Percentiles rank a stretch among this genome's conserved stretches.
Conservation (phyloP, 92 coral and sea anemone species). For the Meandrina meandrites region DNA sequence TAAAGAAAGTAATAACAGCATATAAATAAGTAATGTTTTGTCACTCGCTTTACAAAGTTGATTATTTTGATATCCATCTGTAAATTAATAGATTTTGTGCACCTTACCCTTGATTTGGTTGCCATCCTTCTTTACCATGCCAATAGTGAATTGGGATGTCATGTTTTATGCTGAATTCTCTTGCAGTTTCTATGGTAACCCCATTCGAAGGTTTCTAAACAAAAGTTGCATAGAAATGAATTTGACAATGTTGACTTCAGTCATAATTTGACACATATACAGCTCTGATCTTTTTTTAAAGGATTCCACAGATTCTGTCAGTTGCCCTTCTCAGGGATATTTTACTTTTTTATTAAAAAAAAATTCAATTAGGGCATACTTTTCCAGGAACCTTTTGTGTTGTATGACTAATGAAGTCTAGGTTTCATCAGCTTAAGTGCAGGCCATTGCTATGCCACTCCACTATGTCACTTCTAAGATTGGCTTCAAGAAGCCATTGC, state of each 20-base stretch:
- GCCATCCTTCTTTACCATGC: constrained; percentile 76
- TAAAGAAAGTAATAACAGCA: constrained; percentile 9
- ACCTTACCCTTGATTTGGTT: constrained; percentile 46
- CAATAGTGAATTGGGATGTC: constrained; percentile 77
- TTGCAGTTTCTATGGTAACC: constrained; percentile 55
- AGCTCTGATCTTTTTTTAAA: too few relatives aligned
- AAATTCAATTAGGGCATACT: too few relatives aligned
- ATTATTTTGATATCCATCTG: too few relatives aligned
- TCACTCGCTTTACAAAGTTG: not conserved
- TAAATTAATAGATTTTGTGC: not conserved
- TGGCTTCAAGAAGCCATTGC: too few relatives aligned
- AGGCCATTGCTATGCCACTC: too few relatives aligned
- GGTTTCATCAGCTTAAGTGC: too few relatives aligned
- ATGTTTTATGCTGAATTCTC: constrained; percentile 69
- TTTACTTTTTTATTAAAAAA: not conserved
- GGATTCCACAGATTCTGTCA: not conserved
- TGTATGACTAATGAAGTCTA: too few relatives aligned
- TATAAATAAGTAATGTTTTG: not conserved
- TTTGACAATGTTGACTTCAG: not conserved
- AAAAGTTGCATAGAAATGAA: not conserved
- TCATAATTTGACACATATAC: too few relatives aligned
- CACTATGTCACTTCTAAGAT: too few relatives aligned
- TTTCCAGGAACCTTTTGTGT: too few relatives aligned
- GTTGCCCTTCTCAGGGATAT: not conserved
- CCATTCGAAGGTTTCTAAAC: constrained; percentile 58